Percentiles rank a stretch among this genome's conserved stretches.
These are phyloP conservation scores for Meghimatium bilineatum DNA, from an alignment of 2,888 invertebrate genomes.

Conservation along the genomic window DNA sequence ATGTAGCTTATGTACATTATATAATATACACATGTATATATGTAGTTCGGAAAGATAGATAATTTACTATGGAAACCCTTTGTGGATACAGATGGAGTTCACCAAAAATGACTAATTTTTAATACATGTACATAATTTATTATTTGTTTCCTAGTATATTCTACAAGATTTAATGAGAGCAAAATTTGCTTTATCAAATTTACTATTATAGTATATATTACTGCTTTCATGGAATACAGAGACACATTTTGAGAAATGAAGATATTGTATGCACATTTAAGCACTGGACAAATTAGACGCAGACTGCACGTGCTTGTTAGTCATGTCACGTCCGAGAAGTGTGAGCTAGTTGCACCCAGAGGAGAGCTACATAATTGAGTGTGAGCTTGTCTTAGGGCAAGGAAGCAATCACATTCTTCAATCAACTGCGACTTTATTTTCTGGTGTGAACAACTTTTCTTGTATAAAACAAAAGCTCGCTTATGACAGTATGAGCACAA, in stretches of 20 bases:
- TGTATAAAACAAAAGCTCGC: not conserved
- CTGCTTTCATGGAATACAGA: not conserved
- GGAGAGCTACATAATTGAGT: not conserved
- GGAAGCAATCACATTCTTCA: slow-evolving; percentile 7
- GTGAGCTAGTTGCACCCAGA: slow-evolving; percentile 28
- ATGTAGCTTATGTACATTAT: too few species aligned
- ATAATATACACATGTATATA: too few species aligned
- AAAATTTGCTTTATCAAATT: too few species aligned
- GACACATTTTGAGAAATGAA: slow-evolving; percentile 23
- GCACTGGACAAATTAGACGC: slow-evolving; percentile 23
- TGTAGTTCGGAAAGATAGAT: too few species aligned
- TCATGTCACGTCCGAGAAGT: slow-evolving; percentile 31
- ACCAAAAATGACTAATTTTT: too few species aligned
- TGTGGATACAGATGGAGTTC: too few species aligned
- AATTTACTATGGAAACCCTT: too few species aligned
- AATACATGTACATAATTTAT: too few species aligned
- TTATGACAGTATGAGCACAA: not conserved
- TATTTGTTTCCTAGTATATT: too few species aligned
- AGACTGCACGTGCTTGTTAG: slow-evolving; percentile 28
- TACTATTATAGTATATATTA: too few species aligned
- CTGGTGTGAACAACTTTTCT: not conserved
- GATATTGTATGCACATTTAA: slow-evolving; percentile 23
- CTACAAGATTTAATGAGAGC: too few species aligned
- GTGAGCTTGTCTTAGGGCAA: not conserved
- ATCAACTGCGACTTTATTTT: not conserved